Percentiles rank a stretch among this genome's conserved stretches.
These are phyloP conservation scores for Gadopsis bispinosus DNA, from an alignment of 2,797 vertebrate genomes.

Conservation along the genomic window DNA sequence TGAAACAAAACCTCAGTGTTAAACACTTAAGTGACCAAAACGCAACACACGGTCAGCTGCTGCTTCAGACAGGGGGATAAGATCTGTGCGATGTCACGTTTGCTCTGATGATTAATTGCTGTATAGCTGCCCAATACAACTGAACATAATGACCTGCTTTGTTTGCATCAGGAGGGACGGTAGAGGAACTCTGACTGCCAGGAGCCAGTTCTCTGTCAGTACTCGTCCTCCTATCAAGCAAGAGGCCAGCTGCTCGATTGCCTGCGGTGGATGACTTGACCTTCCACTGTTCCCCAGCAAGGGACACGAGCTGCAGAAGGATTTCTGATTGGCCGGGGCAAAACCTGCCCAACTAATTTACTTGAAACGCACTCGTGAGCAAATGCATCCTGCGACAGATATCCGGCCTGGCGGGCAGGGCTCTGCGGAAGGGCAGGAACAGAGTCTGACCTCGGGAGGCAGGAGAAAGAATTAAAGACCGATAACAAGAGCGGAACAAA, in stretches of 20 bases:
- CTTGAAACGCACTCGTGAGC: slow-evolving; percentile 62
- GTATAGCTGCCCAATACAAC: slow-evolving; percentile 56
- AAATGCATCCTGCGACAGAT: slow-evolving; percentile 55
- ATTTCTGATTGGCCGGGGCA: slow-evolving; percentile 35
- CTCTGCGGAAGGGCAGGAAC: slow-evolving; percentile 5
- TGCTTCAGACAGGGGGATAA: not conserved
- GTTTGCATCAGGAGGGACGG: slow-evolving; percentile 59
- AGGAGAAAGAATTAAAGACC: slow-evolving; percentile 7
- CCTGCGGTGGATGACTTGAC: slow-evolving; percentile 69
- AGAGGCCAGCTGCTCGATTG: slow-evolving; percentile 53
- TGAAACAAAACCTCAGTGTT: not conserved
- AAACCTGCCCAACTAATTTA: slow-evolving; percentile 57
- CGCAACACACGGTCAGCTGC: not conserved
- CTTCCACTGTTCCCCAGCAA: slow-evolving; percentile 66
- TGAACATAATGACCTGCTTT: slow-evolving; percentile 65
- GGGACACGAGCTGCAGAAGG: slow-evolving; percentile 47
- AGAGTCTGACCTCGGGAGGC: slow-evolving; percentile 38
- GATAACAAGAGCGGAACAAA: slow-evolving; percentile 14
- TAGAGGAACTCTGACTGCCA: slow-evolving; percentile 41
- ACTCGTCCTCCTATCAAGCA: slow-evolving; percentile 49
- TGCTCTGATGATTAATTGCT: slow-evolving; percentile 69
- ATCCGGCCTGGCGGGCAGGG: slow-evolving; percentile 43
- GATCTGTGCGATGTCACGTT: slow-evolving; percentile 57
- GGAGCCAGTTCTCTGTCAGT: slow-evolving; percentile 27
- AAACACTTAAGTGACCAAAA: not conserved